phyloP scores from a whole-genome alignment of 2,888 invertebrate genomes.

The Morinoia aosen region DNA sequence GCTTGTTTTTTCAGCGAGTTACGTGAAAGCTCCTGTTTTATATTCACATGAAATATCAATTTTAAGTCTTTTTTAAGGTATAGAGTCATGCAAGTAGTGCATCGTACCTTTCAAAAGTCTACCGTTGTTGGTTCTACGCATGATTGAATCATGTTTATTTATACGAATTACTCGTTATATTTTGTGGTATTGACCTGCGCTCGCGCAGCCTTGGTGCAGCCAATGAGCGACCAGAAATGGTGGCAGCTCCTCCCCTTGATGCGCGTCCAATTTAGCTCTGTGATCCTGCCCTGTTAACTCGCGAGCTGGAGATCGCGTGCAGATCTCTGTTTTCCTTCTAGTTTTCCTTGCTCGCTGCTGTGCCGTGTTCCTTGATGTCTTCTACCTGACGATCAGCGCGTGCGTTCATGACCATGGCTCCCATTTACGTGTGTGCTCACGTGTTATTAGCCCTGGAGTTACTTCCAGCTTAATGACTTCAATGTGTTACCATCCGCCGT shows the following conservation, averaged over 20 bases:
- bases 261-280: neutral
- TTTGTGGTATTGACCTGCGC: neutral
- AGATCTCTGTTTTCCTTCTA: neutral
- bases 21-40: neutral
- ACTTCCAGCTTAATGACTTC: neutral
- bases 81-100: neutral
- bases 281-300: conserved; percentile 3
- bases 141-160: neutral
- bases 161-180: neutral
- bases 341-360: neutral
- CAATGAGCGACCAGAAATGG: neutral
- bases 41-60: neutral
- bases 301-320: neutral
- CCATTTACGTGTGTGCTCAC: neutral
- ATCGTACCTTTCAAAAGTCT: neutral
- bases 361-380: neutral
- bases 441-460: neutral
- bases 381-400: neutral
- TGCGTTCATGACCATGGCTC: neutral
- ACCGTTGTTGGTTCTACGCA: neutral
- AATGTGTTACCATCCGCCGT: neutral
- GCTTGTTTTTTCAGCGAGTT: neutral
- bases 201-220: neutral
- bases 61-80: neutral
- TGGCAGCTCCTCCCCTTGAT: neutral